Percentiles rank a stretch among this genome's conserved stretches.
Evolutionary conservation across 1,140 invertebrate species (phyloP).

Genomic region (Cherax quadricarinatus): DNA sequence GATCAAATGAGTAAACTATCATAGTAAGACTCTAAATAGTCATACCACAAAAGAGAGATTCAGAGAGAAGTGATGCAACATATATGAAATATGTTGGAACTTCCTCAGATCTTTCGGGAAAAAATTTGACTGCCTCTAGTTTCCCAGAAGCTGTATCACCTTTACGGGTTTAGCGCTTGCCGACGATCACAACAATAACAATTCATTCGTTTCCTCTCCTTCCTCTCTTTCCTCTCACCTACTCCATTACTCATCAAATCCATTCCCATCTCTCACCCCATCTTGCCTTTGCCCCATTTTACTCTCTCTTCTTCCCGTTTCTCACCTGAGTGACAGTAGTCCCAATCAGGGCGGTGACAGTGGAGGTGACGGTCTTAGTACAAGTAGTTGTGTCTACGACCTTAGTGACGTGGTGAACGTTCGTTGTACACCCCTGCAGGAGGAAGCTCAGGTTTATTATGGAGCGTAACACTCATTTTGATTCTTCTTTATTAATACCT

Average conservation of each 20-base stretch:
- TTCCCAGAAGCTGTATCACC: too few relatives aligned
- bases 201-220: neutral
- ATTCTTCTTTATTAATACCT: too few relatives aligned
- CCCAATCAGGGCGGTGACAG: neutral
- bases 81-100: too few relatives aligned
- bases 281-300: neutral
- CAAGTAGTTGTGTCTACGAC: neutral
- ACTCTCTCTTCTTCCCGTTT: neutral
- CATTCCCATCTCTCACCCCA: neutral
- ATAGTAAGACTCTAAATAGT: too few relatives aligned
- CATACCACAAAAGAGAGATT: too few relatives aligned
- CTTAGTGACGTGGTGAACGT: slow-evolving; percentile 12
- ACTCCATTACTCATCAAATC: neutral
- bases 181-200: too few relatives aligned
- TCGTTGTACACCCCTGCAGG: neutral
- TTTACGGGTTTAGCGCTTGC: too few relatives aligned
- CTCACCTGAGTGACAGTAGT: neutral
- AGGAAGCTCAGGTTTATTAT: neutral
- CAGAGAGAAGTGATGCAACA: too few relatives aligned
- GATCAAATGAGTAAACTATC: too few relatives aligned
- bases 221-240: neutral
- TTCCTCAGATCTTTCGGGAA: too few relatives aligned
- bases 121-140: too few relatives aligned
- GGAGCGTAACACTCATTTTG: too few relatives aligned
- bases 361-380: neutral